Base-by-base conservation (phyloP, 2,113 vertebrate genomes). In the Pluvianellus socialis region DNA sequence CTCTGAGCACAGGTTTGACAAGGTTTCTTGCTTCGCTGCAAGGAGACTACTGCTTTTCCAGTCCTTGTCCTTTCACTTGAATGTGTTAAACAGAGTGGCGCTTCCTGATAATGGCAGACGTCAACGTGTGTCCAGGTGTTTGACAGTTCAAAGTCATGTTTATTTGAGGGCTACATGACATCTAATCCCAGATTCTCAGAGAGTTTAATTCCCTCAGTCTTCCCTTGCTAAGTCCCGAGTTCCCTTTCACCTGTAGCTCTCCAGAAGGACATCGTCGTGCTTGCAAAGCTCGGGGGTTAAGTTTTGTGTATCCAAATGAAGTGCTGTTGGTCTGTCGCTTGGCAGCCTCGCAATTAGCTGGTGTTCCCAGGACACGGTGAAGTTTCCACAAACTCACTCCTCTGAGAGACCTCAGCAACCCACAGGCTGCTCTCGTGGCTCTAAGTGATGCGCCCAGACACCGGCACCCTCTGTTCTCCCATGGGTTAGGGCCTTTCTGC, bases 71-170 rank as follows among this genome's bases (percentile, higher is more conserved):
- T 32, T 24, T 76, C 53, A 0, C 73, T 79, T 8, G 66, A 12
- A 6, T 1, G 2, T 27, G 18, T 14, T 35, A 28, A 40, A 16
- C 55, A 71, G 76, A 59, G 50, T 21, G 72, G 6, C 65, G 7
- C 67, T 71, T 71, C 6, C 59, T 26, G 79, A 14, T 5, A 20
- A 45, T 12, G 86, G 14, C 86, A 86, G 68, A 14, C 17, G 9
- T 23, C 75, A 23, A 0, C 0, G 0, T 21, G 30, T 33, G 81
- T 65, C 77, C 86, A 42, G 87, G 58, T 18, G 0, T 19, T 44
- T 75, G 81, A 16, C 74, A 80, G 75, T 42, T 55, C 85, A 5
- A 6, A 80, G 79, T 59, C 44, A 3, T 62, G 18, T 30, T 76
- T 7, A 1, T 40, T 15, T 71, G 63, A 88, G 82, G 86, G 50